Base-by-base conservation (phyloP, 2,113 vertebrate genomes). In the Trochalopteron elliotii region DNA sequence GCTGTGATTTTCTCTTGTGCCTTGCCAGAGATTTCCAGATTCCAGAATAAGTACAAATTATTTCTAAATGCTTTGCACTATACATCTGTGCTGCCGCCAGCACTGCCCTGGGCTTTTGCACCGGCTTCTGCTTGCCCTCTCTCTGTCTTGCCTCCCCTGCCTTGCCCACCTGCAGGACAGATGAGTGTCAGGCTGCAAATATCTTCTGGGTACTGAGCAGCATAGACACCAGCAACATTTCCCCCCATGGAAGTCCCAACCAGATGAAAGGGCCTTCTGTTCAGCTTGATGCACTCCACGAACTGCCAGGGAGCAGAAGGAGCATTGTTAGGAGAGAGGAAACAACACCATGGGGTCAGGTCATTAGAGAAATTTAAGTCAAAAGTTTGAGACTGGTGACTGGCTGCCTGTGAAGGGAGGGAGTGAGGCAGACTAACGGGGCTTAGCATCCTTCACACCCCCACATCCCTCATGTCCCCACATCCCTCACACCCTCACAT, bases 221-320 rank as follows among this genome's bases (percentile, higher is more conserved):
- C 98, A 4, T 99, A 99, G 45, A 99, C 99, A 0, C 99, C 99
- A 0, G 99, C 99, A 70, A 99, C 98, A 1, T 98, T 98, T 76
- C 99, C 99, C 6, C 99, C 99, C 99, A 99, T 99, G 50, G 99
- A 98, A 35, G 98, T 99, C 75, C 99, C 99, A 65, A 99, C 97
- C 65, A 99, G 95, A 93, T 99, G 99, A 95, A 99, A 99, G 20
- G 98, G 98, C 87, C 98, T 99, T 97, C 97, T 98, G 97, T 99
- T 99, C 83, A 99, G 97, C 80, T 97, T 98, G 96, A 99, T 95
- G 84, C 97, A 97, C 96, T 99, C 99, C 91, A 99, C 99, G 47
- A 99, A 99, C 99, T 99, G 96, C 78, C 84, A 91, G 44, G 39
- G 95, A 96, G 96, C n/a, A 87, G 89, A 96, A 89, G 55, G 31